Evolutionary conservation across 2,113 vertebrate species (phyloP), one percentile per base, ranked within the genome.

Genomic region (Phasianus colchicus): DNA sequence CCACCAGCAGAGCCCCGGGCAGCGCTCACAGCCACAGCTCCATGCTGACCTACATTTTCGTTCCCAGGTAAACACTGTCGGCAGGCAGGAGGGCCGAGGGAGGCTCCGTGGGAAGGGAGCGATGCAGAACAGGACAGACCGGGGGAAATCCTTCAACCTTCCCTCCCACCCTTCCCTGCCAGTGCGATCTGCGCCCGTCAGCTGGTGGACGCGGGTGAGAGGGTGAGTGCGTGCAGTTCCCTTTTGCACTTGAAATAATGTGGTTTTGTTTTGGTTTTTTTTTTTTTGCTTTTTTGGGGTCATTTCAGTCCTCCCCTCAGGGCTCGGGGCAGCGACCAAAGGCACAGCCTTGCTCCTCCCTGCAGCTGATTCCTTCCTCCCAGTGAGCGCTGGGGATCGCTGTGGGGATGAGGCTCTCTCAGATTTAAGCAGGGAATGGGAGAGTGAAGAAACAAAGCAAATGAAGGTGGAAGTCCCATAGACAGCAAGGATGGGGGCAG

Each of bases 121-220:
- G 66, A 79, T 79, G 54, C 89, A 88, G 90, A 96, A 96, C 96
- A 78, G 95, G 95, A 92, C 48, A 47, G 86, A 88, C 92, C 77
- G 10, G 93, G 58, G 94, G 86, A 69, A 57, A 95, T 83, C 90
- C 48, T 81, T 81, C 65, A 9, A 52, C 81, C 92, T 90, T 43
- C 42, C 95, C 93, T 76, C 95, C 96, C 83, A 77, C 88, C 14
- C 21, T 45, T 30, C 1, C 69, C 67, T 40, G 69, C 73, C 18
- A 29, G 30, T 80, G 50, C 69, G 5, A 14, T 11, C 76, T 3
- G 34, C 4, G 1, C 57, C 69, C 10, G 3, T 38, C 4, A 4
- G 42, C 86, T 16, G 77, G 18, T 30, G 4, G 34, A 13, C 18
- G 58, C 81, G 42, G 70, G 83, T 55, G 78, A 90, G 32, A 19